Percentiles rank a stretch among this genome's conserved stretches.
Conservation (phyloP, 2,113 vertebrate genomes). For the Marmota monax region DNA sequence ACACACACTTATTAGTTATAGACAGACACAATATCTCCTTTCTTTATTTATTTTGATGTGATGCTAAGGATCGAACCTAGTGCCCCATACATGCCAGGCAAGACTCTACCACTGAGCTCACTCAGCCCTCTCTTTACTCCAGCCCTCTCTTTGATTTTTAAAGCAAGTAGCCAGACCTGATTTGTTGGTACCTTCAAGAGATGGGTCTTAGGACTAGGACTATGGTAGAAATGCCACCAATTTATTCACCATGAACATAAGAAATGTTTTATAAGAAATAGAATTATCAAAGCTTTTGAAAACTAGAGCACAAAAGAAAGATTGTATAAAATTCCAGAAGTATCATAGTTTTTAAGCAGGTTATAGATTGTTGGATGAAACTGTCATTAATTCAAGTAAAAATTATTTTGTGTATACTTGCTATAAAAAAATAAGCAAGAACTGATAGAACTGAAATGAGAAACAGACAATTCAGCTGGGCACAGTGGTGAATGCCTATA, state of each 20-base stretch:
- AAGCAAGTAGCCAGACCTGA: no score
- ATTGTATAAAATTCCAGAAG: constrained; percentile 49
- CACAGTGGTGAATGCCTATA: not conserved
- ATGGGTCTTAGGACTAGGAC: no score
- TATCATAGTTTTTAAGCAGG: constrained; percentile 32
- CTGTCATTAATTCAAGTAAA: constrained; percentile 47
- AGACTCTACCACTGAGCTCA: no score
- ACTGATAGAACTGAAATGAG: not conserved
- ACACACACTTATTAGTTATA: no score
- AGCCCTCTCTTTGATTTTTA: no score
- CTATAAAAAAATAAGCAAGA: constrained; percentile 45
- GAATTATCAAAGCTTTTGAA: constrained; percentile 43
- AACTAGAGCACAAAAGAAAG: not conserved
- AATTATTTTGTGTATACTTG: constrained; percentile 58
- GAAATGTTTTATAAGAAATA: constrained; percentile 42
- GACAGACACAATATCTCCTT: no score
- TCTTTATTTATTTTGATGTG: no score
- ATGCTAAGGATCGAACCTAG: no score
- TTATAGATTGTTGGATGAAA: constrained; percentile 61
- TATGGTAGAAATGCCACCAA: not conserved
- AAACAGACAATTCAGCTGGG: not conserved
- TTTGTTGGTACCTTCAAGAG: no score
- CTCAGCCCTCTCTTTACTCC: no score
- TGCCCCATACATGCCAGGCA: no score
- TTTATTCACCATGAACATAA: constrained; percentile 25